A percentile compares a stretch with the other conserved stretches of the same genome.
Conservation (phyloP, 2,888 invertebrate genomes). For the Apotomis betuletana region DNA sequence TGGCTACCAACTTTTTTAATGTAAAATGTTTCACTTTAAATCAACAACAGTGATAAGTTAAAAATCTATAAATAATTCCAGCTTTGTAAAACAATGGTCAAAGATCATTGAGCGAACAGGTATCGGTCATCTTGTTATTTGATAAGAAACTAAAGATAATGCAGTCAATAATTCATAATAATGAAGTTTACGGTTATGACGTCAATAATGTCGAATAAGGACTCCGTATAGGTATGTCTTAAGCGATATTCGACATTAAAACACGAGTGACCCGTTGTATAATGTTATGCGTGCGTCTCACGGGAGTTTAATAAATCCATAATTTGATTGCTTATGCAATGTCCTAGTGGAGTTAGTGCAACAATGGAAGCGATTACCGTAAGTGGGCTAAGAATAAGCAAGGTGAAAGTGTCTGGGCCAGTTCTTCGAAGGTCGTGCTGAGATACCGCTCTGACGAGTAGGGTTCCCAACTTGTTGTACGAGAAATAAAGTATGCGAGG, state of each 20-base stretch:
- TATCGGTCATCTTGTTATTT: constrained; percentile 10
- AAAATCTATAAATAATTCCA: constrained; percentile 11
- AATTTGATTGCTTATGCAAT: constrained; percentile 54
- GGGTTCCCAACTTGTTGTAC: no score
- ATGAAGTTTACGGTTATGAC: no score
- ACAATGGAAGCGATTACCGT: constrained; percentile 64
- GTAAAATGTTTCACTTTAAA: background rate
- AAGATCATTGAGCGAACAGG: constrained; percentile 15
- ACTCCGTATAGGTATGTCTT: no score
- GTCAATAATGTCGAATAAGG: no score
- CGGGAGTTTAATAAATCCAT: no score
- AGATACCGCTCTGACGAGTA: constrained; percentile 38
- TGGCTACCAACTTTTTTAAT: background rate
- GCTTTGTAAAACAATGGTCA: constrained; percentile 4
- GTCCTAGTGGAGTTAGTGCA: constrained; percentile 52
- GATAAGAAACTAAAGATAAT: constrained; percentile 19
- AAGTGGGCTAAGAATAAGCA: constrained; percentile 65
- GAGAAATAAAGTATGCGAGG: no score
- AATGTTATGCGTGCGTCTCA: no score
- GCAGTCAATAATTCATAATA: constrained; percentile 1
- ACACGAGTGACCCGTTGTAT: no score
- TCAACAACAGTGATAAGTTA: background rate
- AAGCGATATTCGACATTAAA: no score
- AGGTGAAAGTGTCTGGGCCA: constrained; percentile 72
- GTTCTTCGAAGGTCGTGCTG: constrained; percentile 62